Base-by-base conservation (phyloP, 2,113 vertebrate species). In the Rissa tridactyla region DNA sequence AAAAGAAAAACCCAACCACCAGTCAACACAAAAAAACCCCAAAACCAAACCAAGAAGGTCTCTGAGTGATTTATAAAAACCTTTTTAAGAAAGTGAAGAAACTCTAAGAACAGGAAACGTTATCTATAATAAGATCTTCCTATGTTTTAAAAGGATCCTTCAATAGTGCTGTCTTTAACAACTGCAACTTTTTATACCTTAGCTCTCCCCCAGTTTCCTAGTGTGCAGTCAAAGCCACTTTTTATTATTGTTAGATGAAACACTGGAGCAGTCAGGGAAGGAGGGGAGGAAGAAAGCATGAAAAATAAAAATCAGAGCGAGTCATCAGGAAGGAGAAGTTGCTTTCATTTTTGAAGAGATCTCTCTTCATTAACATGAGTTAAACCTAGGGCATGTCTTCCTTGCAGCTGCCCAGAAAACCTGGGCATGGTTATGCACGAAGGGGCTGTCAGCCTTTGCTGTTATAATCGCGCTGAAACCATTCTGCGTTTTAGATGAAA, bases 371-470 rank as follows among this genome's bases (percentile, higher is more conserved):
- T 57, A 65, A 66, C 0, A 0, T 62, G 47, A 75, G 10, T 71
- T 76, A 89, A 96, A 89, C 10, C 58, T 57, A 69, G 34, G 36
- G 42, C 36, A 7, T 27, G 3, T 73, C 47, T 88, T 76, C 32
- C 55, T 18, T 36, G 36, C 60, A 64, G n/a, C 69, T 84, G n/a
- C 90, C 38, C 76, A 49, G 90, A 88, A 90, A 83, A 84, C 61
- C 52, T 49, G 51, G 20, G 10, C 10, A 47, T 32, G 38, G 64
- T 61, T 82, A 22, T 1, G 2, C 34, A 47, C 0, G 0, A 76
- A 72, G 72, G 46, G 32, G 9, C 73, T 92, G 77, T 92, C 69
- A 65, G 77, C 21, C 40, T 54, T 86, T 65, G 36, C 57, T 93
- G 10, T 71, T 89, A 27, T 29, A 72, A 76, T 23, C 1, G 1